Evolutionary conservation across 2,113 vertebrate genomes (phyloP).

Genomic region (Leiothrix lutea): DNA sequence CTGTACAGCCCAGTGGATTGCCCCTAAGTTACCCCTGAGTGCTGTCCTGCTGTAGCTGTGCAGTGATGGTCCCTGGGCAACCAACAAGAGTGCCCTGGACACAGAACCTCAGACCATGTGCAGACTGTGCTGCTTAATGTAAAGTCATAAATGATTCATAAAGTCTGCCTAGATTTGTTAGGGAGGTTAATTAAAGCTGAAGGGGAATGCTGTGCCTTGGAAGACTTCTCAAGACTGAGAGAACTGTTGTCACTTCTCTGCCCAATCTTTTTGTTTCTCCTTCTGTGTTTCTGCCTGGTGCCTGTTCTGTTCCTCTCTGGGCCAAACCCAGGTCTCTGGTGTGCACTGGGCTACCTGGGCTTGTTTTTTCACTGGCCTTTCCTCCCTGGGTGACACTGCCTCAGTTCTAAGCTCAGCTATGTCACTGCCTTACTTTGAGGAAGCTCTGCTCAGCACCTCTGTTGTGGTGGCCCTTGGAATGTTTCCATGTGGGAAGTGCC

Average conservation of each 20-base stretch:
- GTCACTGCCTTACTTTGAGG: background rate
- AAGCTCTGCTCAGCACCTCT: fast-evolving
- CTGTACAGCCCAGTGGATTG: background rate
- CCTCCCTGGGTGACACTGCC: background rate
- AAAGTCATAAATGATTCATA: background rate
- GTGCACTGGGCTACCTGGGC: background rate
- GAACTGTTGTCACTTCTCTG: background rate
- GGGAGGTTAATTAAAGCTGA: slow-evolving; percentile 12
- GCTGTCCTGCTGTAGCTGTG: background rate
- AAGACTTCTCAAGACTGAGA: background rate
- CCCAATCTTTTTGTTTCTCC: background rate
- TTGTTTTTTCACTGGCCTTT: background rate
- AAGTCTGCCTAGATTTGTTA: background rate
- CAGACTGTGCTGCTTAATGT: background rate
- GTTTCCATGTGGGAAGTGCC: background rate
- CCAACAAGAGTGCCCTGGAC: background rate
- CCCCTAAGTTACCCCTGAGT: fast-evolving
- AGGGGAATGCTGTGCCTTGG: background rate
- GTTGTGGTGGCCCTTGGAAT: background rate
- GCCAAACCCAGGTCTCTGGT: background rate
- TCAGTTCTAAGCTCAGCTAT: background rate
- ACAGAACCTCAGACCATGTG: background rate
- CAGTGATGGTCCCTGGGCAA: background rate
- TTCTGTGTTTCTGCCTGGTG: background rate
- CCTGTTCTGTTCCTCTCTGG: background rate